phyloP scores from a whole-genome alignment of 2,113 vertebrate species.

The Pitta sordida region DNA sequence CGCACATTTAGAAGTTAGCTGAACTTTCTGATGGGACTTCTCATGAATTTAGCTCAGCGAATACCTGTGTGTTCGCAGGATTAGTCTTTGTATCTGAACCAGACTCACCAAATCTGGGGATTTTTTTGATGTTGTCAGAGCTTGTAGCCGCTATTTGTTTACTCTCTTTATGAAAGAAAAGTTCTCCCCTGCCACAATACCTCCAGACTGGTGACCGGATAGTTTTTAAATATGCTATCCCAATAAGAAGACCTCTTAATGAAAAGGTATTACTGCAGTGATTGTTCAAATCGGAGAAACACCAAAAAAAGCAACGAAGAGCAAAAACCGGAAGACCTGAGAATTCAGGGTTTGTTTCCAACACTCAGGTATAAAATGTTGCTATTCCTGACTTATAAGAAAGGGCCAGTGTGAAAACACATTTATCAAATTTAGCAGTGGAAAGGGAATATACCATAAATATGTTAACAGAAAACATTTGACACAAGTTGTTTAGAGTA shows the following conservation, averaged over 20 bases:
- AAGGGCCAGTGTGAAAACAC: not conserved
- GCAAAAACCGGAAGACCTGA: not conserved
- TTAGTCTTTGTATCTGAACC: not conserved
- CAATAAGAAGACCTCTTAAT: not conserved
- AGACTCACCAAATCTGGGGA: not conserved
- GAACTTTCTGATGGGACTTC: not conserved
- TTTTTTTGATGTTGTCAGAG: not conserved
- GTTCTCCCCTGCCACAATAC: accelerated
- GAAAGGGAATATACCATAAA: not conserved
- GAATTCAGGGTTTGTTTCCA: not conserved
- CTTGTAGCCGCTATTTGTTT: not conserved
- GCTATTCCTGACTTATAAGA: not conserved
- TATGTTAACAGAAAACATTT: not conserved
- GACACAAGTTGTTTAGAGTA: not conserved
- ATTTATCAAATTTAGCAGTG: not conserved
- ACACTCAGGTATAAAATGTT: not conserved
- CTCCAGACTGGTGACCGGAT: not conserved
- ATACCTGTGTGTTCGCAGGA: not conserved
- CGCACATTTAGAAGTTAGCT: not conserved
- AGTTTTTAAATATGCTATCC: not conserved
- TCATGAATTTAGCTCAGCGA: not conserved
- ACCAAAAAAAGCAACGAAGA: not conserved
- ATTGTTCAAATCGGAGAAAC: not conserved
- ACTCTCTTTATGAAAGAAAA: not conserved
- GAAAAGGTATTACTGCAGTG: not conserved